Evolutionary conservation across 2,888 invertebrate species (phyloP), one percentile per base, ranked within the genome.

Genomic region (Zhengitettix transpicula): DNA sequence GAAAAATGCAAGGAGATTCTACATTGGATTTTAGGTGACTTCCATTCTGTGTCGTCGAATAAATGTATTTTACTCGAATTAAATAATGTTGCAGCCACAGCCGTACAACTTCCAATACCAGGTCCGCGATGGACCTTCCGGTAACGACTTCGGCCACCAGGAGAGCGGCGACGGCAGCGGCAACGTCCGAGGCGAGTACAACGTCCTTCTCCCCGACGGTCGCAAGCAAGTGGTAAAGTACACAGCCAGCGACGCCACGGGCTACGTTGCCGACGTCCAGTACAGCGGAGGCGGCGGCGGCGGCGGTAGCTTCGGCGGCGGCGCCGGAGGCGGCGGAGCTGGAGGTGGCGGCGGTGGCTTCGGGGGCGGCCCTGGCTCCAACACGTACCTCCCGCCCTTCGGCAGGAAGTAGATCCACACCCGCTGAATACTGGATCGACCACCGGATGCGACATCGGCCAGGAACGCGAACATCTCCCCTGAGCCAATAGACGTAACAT

Each of bases 91-190:
- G 3, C 64, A 64, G 64, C 63, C 64, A 65, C 89, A 88, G 85
- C 91, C 91, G 1, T 92, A 86, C 75, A 89, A 89, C 75, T 91
- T 92, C 75, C 83, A 86, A 65, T 92, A 91, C 72, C 81, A 86
- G 11, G 91, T 92, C 52, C 88, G 87, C 71, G 91, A 90, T 68
- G 82, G 84, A 61, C 77, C 80, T 64, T 83, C 77, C 67, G 89
- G 88, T 63, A 90, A 89, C 68, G 88, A 91, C 70, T 91, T 85
- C 75, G 86, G 88, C 63, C 91, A 91, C 72, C 88, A 90, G 70
- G 90, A 91, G 14, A 81, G 85, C 61, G 89, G 88, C 63, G 87
- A 92, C 71, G 91, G 91, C 10, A 89, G 90, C 17, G 89, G 90
- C 73, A 81, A 87, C 57, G 89, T 89, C 0, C 80, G 82, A 55